Evolutionary conservation across 2,888 invertebrate species (phyloP).

Genomic region (Fragum fragum): DNA sequence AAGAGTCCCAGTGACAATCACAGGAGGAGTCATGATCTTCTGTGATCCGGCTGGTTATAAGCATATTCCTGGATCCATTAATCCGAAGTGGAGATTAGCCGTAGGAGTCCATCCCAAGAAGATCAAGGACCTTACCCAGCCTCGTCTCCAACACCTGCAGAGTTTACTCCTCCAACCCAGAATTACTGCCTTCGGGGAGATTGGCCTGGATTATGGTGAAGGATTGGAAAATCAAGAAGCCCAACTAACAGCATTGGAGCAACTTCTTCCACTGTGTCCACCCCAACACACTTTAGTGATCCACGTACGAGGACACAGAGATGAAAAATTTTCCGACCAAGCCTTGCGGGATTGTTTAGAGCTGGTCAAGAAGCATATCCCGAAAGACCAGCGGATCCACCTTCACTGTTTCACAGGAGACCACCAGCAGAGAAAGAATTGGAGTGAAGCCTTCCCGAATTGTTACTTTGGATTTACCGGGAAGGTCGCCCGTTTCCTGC

Average conservation of each 20-base stretch:
- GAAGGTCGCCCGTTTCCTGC: neutral
- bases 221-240: neutral
- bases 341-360: constrained; percentile 16
- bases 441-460: constrained; percentile 34
- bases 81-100: constrained; percentile 26
- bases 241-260: constrained; percentile 9
- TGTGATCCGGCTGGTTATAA: constrained; percentile 14
- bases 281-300: constrained; percentile 8
- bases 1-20: neutral
- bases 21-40: constrained; percentile 18
- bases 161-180: constrained; percentile 3
- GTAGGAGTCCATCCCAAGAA: constrained; percentile 25
- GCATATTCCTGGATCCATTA: neutral
- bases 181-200: constrained; percentile 15
- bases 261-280: constrained; percentile 16
- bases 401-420: constrained; percentile 25
- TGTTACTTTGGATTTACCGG: constrained; percentile 27
- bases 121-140: neutral
- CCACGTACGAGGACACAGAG: constrained; percentile 10
- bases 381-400: constrained; percentile 29
- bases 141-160: neutral
- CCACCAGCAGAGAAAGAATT: neutral
- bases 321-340: constrained; percentile 5
- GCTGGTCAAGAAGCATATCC: neutral
- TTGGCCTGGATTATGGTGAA: constrained; percentile 12